phyloP scores from a whole-genome alignment of 2,113 vertebrate genomes.

The Octodon degus region DNA sequence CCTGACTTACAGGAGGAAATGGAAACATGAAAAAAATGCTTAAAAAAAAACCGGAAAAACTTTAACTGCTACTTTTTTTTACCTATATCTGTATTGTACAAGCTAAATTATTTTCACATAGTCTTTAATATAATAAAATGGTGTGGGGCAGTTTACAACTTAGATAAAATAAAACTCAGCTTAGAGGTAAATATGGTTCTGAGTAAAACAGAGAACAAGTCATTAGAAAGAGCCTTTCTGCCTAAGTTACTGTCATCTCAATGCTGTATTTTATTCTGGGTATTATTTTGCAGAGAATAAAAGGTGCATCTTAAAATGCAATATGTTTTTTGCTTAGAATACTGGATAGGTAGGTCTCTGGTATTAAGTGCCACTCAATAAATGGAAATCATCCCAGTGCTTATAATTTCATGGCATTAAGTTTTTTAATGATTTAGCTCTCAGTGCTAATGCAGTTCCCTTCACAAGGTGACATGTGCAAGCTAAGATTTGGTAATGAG shows the following conservation, averaged over 20 bases:
- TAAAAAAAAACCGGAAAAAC: background rate
- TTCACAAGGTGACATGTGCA: slow-evolving; percentile 73
- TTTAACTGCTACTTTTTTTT: slow-evolving; percentile 39
- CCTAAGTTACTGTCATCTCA: slow-evolving; percentile 33
- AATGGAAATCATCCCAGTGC: slow-evolving; percentile 44
- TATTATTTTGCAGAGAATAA: slow-evolving; percentile 55
- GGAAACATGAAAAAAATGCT: slow-evolving; percentile 33
- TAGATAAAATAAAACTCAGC: slow-evolving; percentile 67
- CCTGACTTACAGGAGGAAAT: slow-evolving; percentile 36
- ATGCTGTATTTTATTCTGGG: slow-evolving; percentile 20
- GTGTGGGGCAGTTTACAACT: slow-evolving; percentile 32
- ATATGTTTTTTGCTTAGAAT: slow-evolving; percentile 51
- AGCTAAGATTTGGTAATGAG: slow-evolving; percentile 74
- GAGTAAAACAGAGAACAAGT: slow-evolving; percentile 74
- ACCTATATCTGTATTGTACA: background rate
- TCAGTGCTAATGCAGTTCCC: slow-evolving; percentile 64
- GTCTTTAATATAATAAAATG: slow-evolving; percentile 47
- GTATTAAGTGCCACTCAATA: slow-evolving; percentile 34
- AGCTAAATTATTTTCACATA: slow-evolving; percentile 46
- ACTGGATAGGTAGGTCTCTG: slow-evolving; percentile 17
- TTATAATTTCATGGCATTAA: slow-evolving; percentile 49
- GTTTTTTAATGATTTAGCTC: slow-evolving; percentile 60
- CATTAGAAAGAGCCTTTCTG: slow-evolving; percentile 73
- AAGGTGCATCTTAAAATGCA: slow-evolving; percentile 35
- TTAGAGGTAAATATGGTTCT: slow-evolving; percentile 81